Conservation (phyloP, 2,888 invertebrate species). For the Limenitis camilla region DNA sequence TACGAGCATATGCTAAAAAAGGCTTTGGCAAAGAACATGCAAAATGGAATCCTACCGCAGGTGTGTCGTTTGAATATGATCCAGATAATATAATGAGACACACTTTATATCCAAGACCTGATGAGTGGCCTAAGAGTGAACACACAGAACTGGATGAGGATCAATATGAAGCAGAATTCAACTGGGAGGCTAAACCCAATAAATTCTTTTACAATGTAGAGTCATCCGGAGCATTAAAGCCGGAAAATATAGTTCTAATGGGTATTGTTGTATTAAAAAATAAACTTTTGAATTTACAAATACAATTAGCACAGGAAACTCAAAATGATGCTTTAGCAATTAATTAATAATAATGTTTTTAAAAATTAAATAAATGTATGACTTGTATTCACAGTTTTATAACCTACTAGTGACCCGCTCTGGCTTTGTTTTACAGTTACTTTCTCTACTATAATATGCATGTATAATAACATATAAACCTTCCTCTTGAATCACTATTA, state of each 20-base stretch:
- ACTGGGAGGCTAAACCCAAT: slow-evolving; percentile 95
- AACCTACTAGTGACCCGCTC: too few species aligned
- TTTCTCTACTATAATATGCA: too few species aligned
- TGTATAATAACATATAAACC: too few species aligned
- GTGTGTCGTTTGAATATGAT: slow-evolving; percentile 99
- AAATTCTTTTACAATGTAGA: slow-evolving; percentile 98
- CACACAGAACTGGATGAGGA: slow-evolving; percentile 95
- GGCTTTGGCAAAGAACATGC: slow-evolving; percentile 99
- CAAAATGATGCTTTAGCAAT: slow-evolving; percentile 88
- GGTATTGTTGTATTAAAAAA: slow-evolving; percentile 95
- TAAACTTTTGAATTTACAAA: slow-evolving; percentile 96
- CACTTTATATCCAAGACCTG: slow-evolving; percentile 95
- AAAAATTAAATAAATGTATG: slow-evolving; percentile 6
- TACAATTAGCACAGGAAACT: slow-evolving; percentile 90
- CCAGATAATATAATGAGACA: slow-evolving; percentile 98
- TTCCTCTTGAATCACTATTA: too few species aligned
- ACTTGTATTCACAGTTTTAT: too few species aligned
- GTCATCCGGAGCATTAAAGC: slow-evolving; percentile 93
- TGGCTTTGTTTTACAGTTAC: too few species aligned
- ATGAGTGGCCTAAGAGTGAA: slow-evolving; percentile 99
- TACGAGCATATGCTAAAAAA: slow-evolving; percentile 97
- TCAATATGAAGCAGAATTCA: slow-evolving; percentile 94
- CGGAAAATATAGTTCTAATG: slow-evolving; percentile 97
- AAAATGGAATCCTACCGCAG: slow-evolving; percentile 99
- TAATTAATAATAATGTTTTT: slow-evolving; percentile 45